A percentile compares a stretch with the other conserved stretches of the same genome.
These are phyloP conservation scores for Dascillus cervinus DNA, from an alignment of 2,888 invertebrate genomes.

Conservation along the genomic window DNA sequence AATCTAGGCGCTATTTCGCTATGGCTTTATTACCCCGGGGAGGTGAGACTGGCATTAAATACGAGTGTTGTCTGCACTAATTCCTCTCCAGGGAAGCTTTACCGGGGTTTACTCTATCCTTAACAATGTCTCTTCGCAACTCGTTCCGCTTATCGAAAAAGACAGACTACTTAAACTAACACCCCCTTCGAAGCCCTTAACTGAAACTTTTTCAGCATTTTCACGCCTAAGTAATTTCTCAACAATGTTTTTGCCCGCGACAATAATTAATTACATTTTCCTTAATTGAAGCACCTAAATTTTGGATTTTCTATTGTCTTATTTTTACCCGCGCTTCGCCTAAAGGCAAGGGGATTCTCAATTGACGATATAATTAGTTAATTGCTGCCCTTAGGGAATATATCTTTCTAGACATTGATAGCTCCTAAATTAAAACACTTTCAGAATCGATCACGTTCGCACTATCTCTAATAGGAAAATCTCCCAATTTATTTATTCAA, in stretches of 20 bases:
- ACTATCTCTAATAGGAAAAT: no score
- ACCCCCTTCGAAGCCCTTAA: no score
- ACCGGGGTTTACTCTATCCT: constrained; percentile 27
- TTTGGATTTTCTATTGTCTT: no score
- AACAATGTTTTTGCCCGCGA: constrained; percentile 25
- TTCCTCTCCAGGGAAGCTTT: constrained; percentile 38
- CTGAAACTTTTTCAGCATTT: constrained; percentile 21
- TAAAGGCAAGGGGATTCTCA: no score
- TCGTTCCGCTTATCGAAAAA: constrained; percentile 17
- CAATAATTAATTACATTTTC: constrained; percentile 35
- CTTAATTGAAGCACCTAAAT: constrained; percentile 25
- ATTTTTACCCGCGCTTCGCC: no score
- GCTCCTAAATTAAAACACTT: no score
- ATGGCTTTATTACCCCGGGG: constrained; percentile 36
- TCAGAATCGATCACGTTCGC: no score
- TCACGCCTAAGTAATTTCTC: constrained; percentile 32
- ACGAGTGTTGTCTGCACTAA: constrained; percentile 39
- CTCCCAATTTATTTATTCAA: no score
- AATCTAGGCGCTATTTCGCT: constrained; percentile 41
- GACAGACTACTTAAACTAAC: constrained; percentile 16
- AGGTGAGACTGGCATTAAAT: constrained; percentile 34
- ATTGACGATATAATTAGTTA: constrained; percentile 18
- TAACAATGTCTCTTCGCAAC: constrained; percentile 19
- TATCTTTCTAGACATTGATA: no score
- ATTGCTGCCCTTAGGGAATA: constrained; percentile 18